Conservation (phyloP, 35 echinoderm and acorn worm genomes). For the Amphiura filiformis region DNA sequence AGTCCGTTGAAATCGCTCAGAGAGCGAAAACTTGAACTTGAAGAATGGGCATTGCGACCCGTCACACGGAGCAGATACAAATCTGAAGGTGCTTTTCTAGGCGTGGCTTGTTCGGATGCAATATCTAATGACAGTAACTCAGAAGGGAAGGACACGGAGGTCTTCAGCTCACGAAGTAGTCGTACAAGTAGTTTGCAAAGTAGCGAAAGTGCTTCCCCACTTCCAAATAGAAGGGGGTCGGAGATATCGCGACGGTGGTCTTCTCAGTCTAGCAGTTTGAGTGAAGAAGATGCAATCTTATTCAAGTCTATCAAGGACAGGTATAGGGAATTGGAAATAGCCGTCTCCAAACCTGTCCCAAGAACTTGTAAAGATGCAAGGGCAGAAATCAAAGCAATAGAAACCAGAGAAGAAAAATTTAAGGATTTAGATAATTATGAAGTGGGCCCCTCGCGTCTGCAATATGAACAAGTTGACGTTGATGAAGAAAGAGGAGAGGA, state of each 20-base stretch:
- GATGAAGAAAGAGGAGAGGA: neutral
- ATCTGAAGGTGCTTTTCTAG: constrained; percentile 32
- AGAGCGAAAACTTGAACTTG: constrained; percentile 63
- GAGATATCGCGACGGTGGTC: constrained; percentile 19
- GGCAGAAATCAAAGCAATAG: constrained; percentile 40
- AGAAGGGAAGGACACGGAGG: constrained; percentile 29
- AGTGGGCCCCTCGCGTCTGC: neutral
- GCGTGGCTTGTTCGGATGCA: constrained; percentile 25
- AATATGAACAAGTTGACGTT: neutral
- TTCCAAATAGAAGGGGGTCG: constrained; percentile 15
- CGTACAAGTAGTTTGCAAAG: constrained; percentile 66
- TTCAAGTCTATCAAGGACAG: constrained; percentile 73
- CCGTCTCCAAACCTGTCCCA: constrained; percentile 76
- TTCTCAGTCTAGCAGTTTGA: neutral
- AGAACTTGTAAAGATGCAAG: constrained; percentile 49
- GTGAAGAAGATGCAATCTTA: constrained; percentile 43
- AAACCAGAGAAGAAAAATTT: neutral
- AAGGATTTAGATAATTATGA: neutral
- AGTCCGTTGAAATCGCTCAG: constrained; percentile 57
- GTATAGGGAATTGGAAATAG: constrained; percentile 77
- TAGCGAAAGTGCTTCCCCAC: constrained; percentile 49
- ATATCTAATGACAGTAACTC: constrained; percentile 32
- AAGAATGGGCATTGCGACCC: constrained; percentile 64
- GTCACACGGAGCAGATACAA: constrained; percentile 20
- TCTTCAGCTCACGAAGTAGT: constrained; percentile 35